Evolutionary conservation across 2,888 invertebrate genomes (phyloP).

Genomic region (Eristalis tenax): DNA sequence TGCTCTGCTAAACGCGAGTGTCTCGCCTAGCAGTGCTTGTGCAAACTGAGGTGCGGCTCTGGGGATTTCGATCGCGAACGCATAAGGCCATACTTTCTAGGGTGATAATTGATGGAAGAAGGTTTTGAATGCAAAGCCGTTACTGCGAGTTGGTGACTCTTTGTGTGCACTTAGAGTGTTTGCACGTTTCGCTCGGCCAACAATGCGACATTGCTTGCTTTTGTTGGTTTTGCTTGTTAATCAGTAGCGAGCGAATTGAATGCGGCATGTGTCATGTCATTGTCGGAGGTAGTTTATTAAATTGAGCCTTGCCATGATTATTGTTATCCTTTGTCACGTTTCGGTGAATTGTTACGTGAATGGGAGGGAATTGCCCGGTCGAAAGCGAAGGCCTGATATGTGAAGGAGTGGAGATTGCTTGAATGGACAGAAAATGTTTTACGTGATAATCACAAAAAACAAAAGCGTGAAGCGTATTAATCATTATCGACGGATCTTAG

Average conservation of each 20-base stretch:
- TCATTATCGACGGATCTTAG: neutral
- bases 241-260: conserved; percentile 1
- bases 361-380: neutral
- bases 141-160: neutral
- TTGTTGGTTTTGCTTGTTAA: conserved; percentile 20
- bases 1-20: conserved; percentile 25
- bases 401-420: neutral
- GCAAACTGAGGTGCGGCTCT: conserved; percentile 22
- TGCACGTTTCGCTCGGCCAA: conserved; percentile 20
- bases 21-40: neutral
- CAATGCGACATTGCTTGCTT: conserved; percentile 10
- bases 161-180: neutral
- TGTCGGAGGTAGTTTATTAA: neutral
- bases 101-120: conserved; percentile 34
- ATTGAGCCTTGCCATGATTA: neutral
- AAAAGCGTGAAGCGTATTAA: neutral
- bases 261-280: conserved; percentile 19
- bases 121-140: conserved; percentile 33
- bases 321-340: conserved; percentile 20
- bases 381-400: neutral
- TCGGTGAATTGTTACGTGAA: neutral
- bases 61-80: neutral
- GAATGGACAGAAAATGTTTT: neutral
- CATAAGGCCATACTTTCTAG: conserved; percentile 26
- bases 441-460: neutral